A percentile compares a stretch with the other conserved stretches of the same genome.
phyloP scores from a whole-genome alignment of 2,113 vertebrate species.

The Eulemur rufifrons region DNA sequence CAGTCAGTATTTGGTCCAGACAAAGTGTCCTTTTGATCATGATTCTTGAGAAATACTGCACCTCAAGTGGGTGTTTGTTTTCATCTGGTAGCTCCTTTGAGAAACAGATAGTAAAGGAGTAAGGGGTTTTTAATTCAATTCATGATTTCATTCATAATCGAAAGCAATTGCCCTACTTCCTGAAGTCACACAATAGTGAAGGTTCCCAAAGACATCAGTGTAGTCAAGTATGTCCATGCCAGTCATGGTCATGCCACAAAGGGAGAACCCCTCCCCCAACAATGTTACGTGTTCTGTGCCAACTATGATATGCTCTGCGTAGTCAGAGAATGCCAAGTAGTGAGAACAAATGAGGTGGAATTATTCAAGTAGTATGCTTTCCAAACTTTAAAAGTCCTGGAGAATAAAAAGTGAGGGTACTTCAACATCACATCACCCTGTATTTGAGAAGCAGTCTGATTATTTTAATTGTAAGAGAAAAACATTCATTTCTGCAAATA shows the following conservation, averaged over 20 bases:
- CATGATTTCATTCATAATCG: not conserved
- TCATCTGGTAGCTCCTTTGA: slow-evolving; percentile 34
- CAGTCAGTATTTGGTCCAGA: not conserved
- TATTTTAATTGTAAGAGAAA: not conserved
- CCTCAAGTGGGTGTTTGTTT: not conserved
- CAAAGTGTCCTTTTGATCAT: not conserved
- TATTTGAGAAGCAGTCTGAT: not conserved
- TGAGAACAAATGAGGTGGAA: not conserved
- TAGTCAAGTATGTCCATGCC: not conserved
- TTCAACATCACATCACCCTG: not conserved
- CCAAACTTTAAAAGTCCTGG: not conserved
- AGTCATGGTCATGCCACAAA: not conserved
- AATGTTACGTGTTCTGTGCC: not conserved
- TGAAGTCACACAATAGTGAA: not conserved
- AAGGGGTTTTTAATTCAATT: not conserved
- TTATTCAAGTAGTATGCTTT: not conserved
- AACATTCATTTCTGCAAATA: not conserved
- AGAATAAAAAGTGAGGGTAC: not conserved
- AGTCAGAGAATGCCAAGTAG: not conserved
- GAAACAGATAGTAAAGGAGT: not conserved
- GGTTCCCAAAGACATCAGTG: not conserved
- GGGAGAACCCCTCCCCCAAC: no score
- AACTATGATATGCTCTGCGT: not conserved
- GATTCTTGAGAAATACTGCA: not conserved
- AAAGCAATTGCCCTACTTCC: not conserved